Base-by-base conservation (phyloP, 2,797 vertebrate genomes). In the Knipowitschia caucasica region DNA sequence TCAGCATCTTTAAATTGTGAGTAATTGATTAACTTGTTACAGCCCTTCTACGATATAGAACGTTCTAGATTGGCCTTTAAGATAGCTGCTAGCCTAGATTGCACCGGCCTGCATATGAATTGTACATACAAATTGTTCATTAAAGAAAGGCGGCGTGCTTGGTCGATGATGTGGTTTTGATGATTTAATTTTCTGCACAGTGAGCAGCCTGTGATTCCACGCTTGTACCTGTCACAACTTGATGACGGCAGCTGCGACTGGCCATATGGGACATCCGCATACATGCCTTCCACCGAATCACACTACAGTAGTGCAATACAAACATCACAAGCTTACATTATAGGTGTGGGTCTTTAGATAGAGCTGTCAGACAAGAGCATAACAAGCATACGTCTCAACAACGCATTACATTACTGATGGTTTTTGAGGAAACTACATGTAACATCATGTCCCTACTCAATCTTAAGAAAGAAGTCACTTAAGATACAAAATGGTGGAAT, bases 181-280 rank as follows among this genome's bases (percentile, higher is more conserved):
- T 69, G 60, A 71, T 75, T 81, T 54, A 63, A 78, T 82, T 70
- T 79, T 78, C 75, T 64, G 71, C 69, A 66, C 58, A 29, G 59
- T 78, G 75, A 80, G 62, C 78, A 78, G 61, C 26, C 17, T 56
- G 64, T 54, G 67, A 56, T 58, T 40, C 24, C 59, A 72, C 67
- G 57, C 69, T 51, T 59, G 61, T 24, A 15, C 50, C 66, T 64
- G 70, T 72, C 69, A 53, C 59, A 36, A 4, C 1, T 23, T 69
- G 71, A 75, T 63, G 56, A 74, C 55, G 56, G 40, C 50, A 23
- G 50, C 64, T 60, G 56, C 43, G 59, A 42, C 40, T 18, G 7
- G 34, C 34, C 63, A 53, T 65, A 51, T 62, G 49, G 26, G 57
- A 59, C 24, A 8, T 26, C 45, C 40, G 17, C 23, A 50, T 39